A percentile compares a stretch with the other conserved stretches of the same genome.
phyloP scores from a whole-genome alignment of 2,888 invertebrate genomes.

The Rutpela maculata region DNA sequence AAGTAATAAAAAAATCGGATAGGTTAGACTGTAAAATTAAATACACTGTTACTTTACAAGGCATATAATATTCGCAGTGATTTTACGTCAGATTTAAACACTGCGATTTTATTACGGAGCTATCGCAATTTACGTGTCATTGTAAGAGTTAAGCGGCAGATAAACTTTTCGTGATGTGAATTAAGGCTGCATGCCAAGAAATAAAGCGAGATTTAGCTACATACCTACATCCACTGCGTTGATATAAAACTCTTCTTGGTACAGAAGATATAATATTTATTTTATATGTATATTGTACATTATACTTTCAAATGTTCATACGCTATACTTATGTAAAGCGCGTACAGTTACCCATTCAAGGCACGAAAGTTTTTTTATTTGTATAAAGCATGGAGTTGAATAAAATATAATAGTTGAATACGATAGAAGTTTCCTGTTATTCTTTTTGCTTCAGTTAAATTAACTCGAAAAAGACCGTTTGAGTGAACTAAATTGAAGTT shows the following conservation, averaged over 20 bases:
- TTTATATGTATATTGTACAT: constrained; percentile 1
- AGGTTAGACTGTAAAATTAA: background rate
- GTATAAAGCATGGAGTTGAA: no score
- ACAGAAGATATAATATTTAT: background rate
- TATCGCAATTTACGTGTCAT: background rate
- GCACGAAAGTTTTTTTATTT: no score
- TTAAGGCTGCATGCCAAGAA: background rate
- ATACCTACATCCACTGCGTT: background rate
- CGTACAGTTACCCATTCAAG: no score
- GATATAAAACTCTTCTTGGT: background rate
- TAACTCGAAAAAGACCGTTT: no score
- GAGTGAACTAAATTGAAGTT: no score
- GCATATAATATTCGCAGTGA: background rate
- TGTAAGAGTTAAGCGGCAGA: background rate
- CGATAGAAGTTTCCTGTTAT: no score
- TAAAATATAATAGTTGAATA: no score
- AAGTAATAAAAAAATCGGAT: background rate
- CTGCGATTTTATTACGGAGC: constrained; percentile 1
- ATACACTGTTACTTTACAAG: background rate
- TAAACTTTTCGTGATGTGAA: constrained; percentile 4
- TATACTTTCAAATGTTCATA: constrained; percentile 21
- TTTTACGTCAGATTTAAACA: background rate
- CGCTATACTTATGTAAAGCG: background rate
- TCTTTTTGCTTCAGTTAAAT: no score
- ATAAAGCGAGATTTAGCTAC: background rate